Evolutionary conservation across 2,797 vertebrate species (phyloP).

Genomic region (Cyclopterus lumpus): DNA sequence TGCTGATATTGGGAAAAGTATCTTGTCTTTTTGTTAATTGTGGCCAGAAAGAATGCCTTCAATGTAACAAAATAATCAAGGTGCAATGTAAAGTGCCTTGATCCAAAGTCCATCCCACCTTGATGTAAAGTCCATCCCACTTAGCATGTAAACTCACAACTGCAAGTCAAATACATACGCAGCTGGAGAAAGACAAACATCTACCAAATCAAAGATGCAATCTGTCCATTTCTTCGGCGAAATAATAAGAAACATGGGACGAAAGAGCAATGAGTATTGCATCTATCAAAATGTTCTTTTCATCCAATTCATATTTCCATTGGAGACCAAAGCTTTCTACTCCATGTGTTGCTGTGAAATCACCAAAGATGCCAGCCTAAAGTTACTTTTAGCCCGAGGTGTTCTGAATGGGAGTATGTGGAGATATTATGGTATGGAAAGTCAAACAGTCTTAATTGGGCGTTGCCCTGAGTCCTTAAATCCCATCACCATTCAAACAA

Average conservation of each 20-base stretch:
- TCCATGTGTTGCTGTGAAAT: conserved; percentile 1
- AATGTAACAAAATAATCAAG: neutral
- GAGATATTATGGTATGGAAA: conserved; percentile 15
- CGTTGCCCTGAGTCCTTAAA: conserved; percentile 33
- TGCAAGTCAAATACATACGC: neutral
- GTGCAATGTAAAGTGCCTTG: too few species aligned
- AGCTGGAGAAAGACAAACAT: neutral
- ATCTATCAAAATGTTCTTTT: neutral
- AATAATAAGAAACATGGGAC: neutral
- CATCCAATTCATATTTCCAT: neutral
- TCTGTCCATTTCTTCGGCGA: neutral
- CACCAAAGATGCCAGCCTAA: neutral
- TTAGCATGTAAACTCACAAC: neutral
- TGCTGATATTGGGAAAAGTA: neutral
- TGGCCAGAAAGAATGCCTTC: neutral
- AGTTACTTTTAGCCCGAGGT: conserved; percentile 21
- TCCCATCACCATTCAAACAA: conserved; percentile 39
- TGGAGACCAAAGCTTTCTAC: neutral
- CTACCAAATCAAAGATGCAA: neutral
- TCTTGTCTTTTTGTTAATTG: too few species aligned
- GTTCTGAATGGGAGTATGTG: conserved; percentile 24
- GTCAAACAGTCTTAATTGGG: conserved; percentile 25
- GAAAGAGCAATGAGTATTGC: neutral
- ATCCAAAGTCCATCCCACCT: too few species aligned
- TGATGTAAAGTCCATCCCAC: too few species aligned